A percentile compares a stretch with the other conserved stretches of the same genome.
phyloP scores from a whole-genome alignment of 2,797 vertebrate species.

The Cygnus olor region DNA sequence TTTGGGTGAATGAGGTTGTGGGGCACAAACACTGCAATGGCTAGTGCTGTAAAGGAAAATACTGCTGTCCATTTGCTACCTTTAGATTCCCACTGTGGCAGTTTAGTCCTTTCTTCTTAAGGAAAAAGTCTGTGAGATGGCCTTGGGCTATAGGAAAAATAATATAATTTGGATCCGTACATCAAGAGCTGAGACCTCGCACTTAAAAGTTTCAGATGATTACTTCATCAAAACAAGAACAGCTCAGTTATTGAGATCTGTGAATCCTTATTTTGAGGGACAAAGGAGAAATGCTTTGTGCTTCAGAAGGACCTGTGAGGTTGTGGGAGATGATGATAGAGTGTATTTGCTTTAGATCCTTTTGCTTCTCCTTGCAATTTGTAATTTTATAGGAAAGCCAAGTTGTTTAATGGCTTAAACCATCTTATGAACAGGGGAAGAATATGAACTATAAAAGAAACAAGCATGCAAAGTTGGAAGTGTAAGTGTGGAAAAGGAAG shows the following conservation, averaged over 20 bases:
- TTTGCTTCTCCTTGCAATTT: neutral
- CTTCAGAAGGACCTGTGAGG: neutral
- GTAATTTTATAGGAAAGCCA: neutral
- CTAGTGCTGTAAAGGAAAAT: neutral
- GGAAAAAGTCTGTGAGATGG: neutral
- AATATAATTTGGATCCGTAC: neutral
- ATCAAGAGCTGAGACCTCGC: neutral
- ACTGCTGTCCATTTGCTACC: neutral
- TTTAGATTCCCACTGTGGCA: neutral
- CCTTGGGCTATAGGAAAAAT: neutral
- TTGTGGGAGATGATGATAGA: neutral
- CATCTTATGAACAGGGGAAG: neutral
- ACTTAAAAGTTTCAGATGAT: neutral
- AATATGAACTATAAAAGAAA: neutral
- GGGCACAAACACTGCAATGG: neutral
- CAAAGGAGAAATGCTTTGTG: neutral
- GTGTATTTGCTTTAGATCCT: neutral
- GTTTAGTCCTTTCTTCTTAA: neutral
- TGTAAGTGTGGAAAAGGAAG: neutral
- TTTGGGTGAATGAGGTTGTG: neutral
- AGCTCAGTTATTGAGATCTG: neutral
- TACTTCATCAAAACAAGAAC: neutral
- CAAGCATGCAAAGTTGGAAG: neutral
- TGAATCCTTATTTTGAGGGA: neutral
- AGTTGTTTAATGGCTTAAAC: neutral